Evolutionary conservation across 2,888 invertebrate genomes (phyloP).

Genomic region (Choreutis nemorana): DNA sequence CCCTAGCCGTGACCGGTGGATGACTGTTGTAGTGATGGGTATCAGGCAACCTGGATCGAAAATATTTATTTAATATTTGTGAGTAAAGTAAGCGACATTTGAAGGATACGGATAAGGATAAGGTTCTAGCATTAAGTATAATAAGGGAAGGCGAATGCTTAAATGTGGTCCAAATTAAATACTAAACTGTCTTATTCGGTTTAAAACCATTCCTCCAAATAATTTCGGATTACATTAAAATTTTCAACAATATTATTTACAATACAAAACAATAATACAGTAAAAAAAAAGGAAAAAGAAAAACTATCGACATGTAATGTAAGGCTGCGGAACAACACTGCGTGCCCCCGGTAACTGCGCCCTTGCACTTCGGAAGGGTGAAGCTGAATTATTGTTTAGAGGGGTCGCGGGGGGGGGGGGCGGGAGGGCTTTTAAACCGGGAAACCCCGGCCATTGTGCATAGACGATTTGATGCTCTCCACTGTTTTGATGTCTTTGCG

Average conservation of each 20-base stretch:
- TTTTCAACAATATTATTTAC: too few species aligned
- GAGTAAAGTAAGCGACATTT: not conserved
- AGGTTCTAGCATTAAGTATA: not conserved
- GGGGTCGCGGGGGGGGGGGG: slow-evolving; percentile 28
- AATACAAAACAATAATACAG: too few species aligned
- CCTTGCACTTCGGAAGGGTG: slow-evolving; percentile 66
- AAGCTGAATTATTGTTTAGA: slow-evolving; percentile 65
- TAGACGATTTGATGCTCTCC: slow-evolving; percentile 62
- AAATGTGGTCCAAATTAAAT: not conserved
- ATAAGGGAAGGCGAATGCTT: not conserved
- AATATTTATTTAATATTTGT: not conserved
- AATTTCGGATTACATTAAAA: not conserved
- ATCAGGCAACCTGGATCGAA: not conserved
- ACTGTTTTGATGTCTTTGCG: slow-evolving; percentile 61
- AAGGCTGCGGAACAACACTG: not conserved
- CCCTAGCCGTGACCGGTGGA: slow-evolving; percentile 24
- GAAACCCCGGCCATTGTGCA: slow-evolving; percentile 64
- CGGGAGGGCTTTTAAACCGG: slow-evolving; percentile 49
- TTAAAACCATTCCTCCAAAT: too few species aligned
- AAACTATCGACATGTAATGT: too few species aligned
- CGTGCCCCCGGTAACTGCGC: slow-evolving; percentile 55
- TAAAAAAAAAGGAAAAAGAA: too few species aligned
- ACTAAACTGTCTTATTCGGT: too few species aligned
- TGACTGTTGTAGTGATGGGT: slow-evolving; percentile 16
- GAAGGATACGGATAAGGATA: not conserved